Evolutionary conservation across 2,888 invertebrate genomes (phyloP), one percentile per base, ranked within the genome.

Genomic region (Bhutanitis thaidina): DNA sequence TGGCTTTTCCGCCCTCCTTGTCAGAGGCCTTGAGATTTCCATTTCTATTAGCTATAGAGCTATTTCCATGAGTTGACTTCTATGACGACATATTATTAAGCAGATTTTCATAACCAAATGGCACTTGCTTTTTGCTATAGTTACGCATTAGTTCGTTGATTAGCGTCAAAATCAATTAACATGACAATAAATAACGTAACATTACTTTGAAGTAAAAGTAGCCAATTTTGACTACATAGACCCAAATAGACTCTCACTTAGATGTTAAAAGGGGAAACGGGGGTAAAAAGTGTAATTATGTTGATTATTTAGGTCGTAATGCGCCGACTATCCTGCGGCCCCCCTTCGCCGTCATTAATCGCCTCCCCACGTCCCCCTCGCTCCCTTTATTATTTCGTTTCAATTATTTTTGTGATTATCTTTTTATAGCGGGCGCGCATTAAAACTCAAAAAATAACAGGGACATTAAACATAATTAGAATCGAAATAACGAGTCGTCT

Each of bases 361-460:
- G 80, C 76, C 77, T 71, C 78, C 82, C 74, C 74, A 56, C 61
- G 56, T 62, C 64, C 64, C 65, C 63, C 57, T 70, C 67, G 62
- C 73, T 67, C 74, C 81, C 80, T 86, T 85, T 85, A 88, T 87
- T 87, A 88, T 89, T 89, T 88, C 88, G 87, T 87, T 89, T 89
- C 87, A 88, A 88, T 88, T 89, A 89, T 89, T 87, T 89, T 88
- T 79, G 85, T 88, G 87, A 88, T 88, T 88, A 88, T 88, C 87
- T 88, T 89, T 88, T 89, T 89, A 89, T 84, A 83, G 86, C 83
- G 72, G 74, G 76, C 71, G 72, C 72, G 78, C 86, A 87, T 88
- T 87, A 86, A 87, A 87, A 85, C 81, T 84, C 80, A 87, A 88
- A 72, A 87, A 88, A 87, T 82, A 85, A 83, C 82, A 79, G 77